phyloP scores from a whole-genome alignment of 2,888 invertebrate genomes.

The Ichneumoninae sp. region DNA sequence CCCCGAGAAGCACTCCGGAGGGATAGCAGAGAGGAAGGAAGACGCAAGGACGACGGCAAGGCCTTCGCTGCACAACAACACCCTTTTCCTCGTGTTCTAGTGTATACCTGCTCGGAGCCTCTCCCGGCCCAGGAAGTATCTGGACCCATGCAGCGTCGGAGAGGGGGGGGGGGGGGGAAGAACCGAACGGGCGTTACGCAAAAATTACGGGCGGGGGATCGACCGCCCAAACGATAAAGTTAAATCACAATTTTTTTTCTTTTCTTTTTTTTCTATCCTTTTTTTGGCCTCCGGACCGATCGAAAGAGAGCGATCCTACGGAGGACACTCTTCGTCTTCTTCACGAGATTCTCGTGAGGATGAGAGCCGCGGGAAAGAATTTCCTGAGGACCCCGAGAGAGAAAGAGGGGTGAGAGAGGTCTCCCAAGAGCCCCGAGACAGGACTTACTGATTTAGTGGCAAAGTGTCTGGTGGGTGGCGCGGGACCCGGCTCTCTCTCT shows the following conservation, averaged over 20 bases:
- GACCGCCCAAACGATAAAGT: neutral
- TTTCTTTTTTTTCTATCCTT: constrained; percentile 2
- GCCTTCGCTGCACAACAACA: constrained; percentile 20
- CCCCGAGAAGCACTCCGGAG: constrained; percentile 52
- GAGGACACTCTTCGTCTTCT: constrained; percentile 26
- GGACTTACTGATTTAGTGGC: constrained; percentile 64
- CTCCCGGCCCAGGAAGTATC: constrained; percentile 53
- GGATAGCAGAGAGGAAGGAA: constrained; percentile 16
- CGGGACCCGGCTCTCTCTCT: constrained; percentile 3
- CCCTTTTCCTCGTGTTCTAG: constrained; percentile 67
- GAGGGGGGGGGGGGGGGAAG: too few species aligned
- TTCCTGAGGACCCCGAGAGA: constrained; percentile 49
- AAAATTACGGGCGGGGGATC: constrained; percentile 22
- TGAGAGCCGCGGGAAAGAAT: constrained; percentile 53
- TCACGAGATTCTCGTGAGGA: constrained; percentile 36
- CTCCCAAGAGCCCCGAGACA: constrained; percentile 24
- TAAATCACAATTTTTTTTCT: neutral
- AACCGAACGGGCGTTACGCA: constrained; percentile 37
- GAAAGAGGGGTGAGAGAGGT: constrained; percentile 9
- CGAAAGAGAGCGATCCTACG: constrained; percentile 26
- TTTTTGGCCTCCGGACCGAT: neutral
- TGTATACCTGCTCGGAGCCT: constrained; percentile 69
- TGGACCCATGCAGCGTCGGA: neutral
- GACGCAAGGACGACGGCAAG: constrained; percentile 31
- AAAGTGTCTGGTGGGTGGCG: constrained; percentile 65